Conservation (phyloP, 2,113 vertebrate genomes). For the Carlito syrichta region DNA sequence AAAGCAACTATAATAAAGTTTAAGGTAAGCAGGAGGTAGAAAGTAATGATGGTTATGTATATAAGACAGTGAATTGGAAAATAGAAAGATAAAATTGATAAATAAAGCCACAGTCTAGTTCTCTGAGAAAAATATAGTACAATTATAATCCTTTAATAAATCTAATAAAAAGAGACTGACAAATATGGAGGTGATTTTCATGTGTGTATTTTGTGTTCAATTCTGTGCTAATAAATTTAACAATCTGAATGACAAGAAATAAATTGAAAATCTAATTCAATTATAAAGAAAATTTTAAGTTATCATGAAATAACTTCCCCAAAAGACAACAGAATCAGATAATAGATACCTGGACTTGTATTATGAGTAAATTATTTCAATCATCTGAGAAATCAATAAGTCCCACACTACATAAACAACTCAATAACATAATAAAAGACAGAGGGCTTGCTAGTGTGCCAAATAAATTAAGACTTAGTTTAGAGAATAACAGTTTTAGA, state of each 20-base stretch:
- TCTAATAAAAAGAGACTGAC: constrained; percentile 8
- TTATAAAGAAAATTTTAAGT: constrained; percentile 28
- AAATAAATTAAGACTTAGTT: not conserved
- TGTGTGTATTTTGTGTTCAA: not conserved
- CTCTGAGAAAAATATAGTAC: not conserved
- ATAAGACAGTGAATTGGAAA: not conserved
- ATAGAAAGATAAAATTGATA: not conserved
- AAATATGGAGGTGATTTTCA: constrained; percentile 13
- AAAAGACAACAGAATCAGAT: constrained; percentile 4
- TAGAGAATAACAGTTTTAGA: not conserved
- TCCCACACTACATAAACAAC: not conserved
- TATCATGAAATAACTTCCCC: constrained; percentile 10
- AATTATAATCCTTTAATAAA: constrained; percentile 31
- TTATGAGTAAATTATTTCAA: constrained; percentile 25
- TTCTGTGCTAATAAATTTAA: constrained; percentile 40
- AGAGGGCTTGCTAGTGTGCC: not conserved
- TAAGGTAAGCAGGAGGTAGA: not conserved
- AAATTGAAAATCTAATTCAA: constrained; percentile 14
- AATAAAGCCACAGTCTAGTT: not conserved
- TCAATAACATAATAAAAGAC: not conserved
- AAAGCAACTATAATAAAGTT: not conserved
- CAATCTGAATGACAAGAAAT: constrained; percentile 15
- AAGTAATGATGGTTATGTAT: not conserved
- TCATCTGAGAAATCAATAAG: constrained; percentile 17
- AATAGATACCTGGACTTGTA: not conserved